Conservation (phyloP, 2,888 invertebrate genomes). For the Lasioglossum morio region DNA sequence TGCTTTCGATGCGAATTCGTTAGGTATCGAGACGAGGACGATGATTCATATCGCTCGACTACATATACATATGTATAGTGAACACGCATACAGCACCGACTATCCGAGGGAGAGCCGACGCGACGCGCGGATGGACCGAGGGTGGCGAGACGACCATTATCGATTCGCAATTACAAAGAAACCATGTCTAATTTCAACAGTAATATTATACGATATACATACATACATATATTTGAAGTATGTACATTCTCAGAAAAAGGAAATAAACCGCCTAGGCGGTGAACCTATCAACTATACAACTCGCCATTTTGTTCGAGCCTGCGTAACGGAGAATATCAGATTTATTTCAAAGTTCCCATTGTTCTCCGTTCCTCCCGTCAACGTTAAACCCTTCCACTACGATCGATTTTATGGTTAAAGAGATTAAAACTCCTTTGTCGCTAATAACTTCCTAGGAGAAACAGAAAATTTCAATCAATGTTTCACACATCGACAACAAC, state of each 20-base stretch:
- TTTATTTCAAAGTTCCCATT: background rate
- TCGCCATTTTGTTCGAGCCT: constrained; percentile 17
- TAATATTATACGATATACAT: constrained; percentile 16
- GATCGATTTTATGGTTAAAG: no score
- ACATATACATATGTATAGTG: background rate
- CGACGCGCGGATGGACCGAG: constrained; percentile 2
- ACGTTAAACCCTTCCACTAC: background rate
- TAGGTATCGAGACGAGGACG: constrained; percentile 6
- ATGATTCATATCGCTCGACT: background rate
- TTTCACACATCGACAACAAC: no score
- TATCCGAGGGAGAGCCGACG: constrained; percentile 10
- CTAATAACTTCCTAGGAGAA: no score
- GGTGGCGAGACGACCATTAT: background rate
- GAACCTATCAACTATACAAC: constrained; percentile 11
- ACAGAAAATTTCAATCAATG: no score
- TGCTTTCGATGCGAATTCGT: constrained; percentile 10
- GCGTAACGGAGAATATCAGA: background rate
- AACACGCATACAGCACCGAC: constrained; percentile 6
- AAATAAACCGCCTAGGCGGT: constrained; percentile 11
- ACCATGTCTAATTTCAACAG: constrained; percentile 17
- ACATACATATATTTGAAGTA: constrained; percentile 9
- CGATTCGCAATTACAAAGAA: constrained; percentile 30
- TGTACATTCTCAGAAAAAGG: constrained; percentile 10
- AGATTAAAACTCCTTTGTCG: no score
- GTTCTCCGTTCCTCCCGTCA: no score